Base-by-base conservation (phyloP, 1,140 invertebrate genomes). In the Orchestia grillus region DNA sequence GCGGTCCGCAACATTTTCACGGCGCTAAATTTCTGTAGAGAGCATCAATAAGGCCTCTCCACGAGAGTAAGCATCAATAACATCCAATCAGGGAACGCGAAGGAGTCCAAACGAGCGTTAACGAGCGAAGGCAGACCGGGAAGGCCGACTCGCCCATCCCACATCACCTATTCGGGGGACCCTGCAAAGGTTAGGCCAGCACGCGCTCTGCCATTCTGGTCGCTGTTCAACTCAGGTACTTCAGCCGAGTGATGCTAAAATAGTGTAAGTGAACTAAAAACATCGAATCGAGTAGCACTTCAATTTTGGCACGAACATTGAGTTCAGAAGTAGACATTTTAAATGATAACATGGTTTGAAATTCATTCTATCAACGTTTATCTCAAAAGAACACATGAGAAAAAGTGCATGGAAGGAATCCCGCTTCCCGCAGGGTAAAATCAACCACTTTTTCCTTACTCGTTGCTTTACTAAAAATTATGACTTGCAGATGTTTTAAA, bases 61-160 rank as follows among this genome's bases (percentile, higher is more conserved):
- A 90, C 43, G 88, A 90, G 88, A 90, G 88, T 90, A 90, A 90
- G 41, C 88, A 44, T 90, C 88, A 90, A 90, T 90, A 90, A 90
- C 88, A 90, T 90, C 88, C 88, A 90, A 90, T 90, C 88, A 90
- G 88, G 88, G 41, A 90, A 90, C 41, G 88, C 88, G 88, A 90
- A 90, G 88, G 88, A 90, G 88, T 90, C 88, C 88, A 41, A 90
- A 90, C 88, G 88, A 90, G 43, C 88, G 43, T 90, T 90, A 90
- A 90, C 88, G 88, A 90, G 88, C 43, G 62, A 77, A 28, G 62
- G 62, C 28, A 28, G 62, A 77, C 62, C 62, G 28, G 62, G 62
- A 77, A 8, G 11, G 62, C 62, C 1, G 62, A 77, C 62, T 77
- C 62, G 28, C 15, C 62, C 28, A 77, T 77, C 62, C 62, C 62